A percentile compares a stretch with the other conserved stretches of the same genome.
Conservation (phyloP, 2,888 invertebrate genomes). For the Cerceris ruficornis region DNA sequence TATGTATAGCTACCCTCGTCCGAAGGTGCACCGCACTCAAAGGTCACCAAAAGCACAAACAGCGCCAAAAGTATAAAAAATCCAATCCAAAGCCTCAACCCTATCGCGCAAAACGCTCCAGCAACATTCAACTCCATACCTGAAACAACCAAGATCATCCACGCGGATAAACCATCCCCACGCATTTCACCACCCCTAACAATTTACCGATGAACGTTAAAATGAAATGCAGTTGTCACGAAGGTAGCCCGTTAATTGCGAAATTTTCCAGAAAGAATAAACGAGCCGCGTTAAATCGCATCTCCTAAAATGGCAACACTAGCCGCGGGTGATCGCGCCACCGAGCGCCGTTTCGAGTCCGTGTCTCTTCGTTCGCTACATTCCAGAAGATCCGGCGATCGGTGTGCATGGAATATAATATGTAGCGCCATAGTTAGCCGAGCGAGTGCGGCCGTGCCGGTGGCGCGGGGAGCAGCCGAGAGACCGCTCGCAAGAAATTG, state of each 20-base stretch:
- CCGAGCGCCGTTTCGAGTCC: conserved; percentile 49
- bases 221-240: background rate
- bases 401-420: conserved; percentile 73
- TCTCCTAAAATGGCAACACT: conserved; percentile 48
- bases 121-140: too few species aligned
- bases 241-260: background rate
- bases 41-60: too few species aligned
- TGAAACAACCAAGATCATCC: too few species aligned
- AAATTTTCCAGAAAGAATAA: conserved; percentile 4
- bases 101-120: too few species aligned
- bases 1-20: too few species aligned
- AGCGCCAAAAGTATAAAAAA: too few species aligned
- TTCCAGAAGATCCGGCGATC: conserved; percentile 67
- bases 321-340: conserved; percentile 40
- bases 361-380: conserved; percentile 63
- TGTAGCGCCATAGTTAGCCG: conserved; percentile 66
- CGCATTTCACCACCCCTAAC: too few species aligned
- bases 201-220: too few species aligned
- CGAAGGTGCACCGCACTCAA: too few species aligned
- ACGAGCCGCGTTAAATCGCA: background rate
- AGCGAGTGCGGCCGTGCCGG: conserved; percentile 1
- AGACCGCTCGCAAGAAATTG: conserved; percentile 70
- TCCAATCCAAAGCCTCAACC: too few species aligned
- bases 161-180: too few species aligned
- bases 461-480: conserved; percentile 25